phyloP scores from a whole-genome alignment of 1,140 invertebrate species.

The Orius insidiosus region DNA sequence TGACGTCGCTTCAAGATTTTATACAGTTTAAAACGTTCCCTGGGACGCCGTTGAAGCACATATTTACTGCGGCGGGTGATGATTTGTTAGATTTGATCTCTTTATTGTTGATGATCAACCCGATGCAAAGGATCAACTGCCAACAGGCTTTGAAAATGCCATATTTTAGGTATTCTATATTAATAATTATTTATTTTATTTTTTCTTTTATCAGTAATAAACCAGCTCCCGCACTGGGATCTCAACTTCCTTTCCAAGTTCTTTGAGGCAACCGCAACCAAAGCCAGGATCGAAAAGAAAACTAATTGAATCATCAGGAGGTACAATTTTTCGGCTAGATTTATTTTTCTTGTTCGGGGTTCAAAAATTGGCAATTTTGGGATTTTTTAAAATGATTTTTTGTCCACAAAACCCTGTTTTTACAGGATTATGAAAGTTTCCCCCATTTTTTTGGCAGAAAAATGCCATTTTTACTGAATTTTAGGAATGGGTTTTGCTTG shows the following conservation, averaged over 20 bases:
- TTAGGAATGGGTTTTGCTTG: too few species aligned
- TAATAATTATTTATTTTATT: neutral
- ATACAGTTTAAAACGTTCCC: slow-evolving; percentile 78
- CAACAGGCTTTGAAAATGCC: slow-evolving; percentile 63
- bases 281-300: slow-evolving; percentile 14
- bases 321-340: too few species aligned
- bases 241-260: slow-evolving; percentile 16
- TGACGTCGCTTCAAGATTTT: slow-evolving; percentile 75
- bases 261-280: slow-evolving; percentile 1
- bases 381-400: too few species aligned
- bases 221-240: slow-evolving; percentile 15
- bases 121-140: slow-evolving; percentile 64
- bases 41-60: slow-evolving; percentile 66
- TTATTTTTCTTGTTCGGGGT: too few species aligned
- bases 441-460: too few species aligned
- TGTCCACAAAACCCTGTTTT: too few species aligned
- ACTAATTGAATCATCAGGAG: slow-evolving; percentile 10
- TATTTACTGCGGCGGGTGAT: slow-evolving; percentile 85
- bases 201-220: slow-evolving; percentile 17
- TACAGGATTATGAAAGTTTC: too few species aligned
- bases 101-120: slow-evolving; percentile 67
- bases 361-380: too few species aligned
- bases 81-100: slow-evolving; percentile 78
- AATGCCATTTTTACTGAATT: too few species aligned
- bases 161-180: slow-evolving; percentile 60